Evolutionary conservation across 2,113 vertebrate genomes (phyloP).

Genomic region (Rhinoptilus africanus): DNA sequence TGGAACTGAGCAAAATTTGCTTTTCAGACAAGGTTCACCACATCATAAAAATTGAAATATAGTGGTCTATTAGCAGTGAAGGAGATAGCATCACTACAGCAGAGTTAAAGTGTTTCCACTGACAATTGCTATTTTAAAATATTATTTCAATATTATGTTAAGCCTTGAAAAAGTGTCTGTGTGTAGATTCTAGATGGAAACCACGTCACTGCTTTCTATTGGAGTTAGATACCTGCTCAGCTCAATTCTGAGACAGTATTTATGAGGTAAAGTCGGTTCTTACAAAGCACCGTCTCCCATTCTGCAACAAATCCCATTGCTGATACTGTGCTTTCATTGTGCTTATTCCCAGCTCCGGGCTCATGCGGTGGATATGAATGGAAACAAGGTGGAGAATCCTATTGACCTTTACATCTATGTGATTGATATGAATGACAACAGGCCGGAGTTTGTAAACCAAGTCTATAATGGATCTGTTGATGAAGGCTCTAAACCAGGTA

Average conservation of each 20-base stretch:
- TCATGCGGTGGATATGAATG: conserved; percentile 97
- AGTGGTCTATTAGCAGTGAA: neutral
- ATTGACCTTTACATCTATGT: conserved; percentile 98
- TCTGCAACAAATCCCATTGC: neutral
- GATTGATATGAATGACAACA: conserved; percentile 99
- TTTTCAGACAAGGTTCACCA: neutral
- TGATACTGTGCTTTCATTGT: conserved; percentile 30
- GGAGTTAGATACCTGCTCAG: neutral
- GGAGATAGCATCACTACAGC: neutral
- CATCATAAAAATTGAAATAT: neutral
- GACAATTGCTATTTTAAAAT: neutral
- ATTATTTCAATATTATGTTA: neutral
- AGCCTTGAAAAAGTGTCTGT: neutral
- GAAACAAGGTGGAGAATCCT: conserved; percentile 97
- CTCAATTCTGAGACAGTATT: conserved; percentile 1
- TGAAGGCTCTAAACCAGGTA: conserved; percentile 96
- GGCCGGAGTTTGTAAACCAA: conserved; percentile 93
- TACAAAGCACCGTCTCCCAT: neutral
- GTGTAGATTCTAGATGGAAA: neutral
- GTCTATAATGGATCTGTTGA: conserved; percentile 96
- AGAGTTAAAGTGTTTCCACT: neutral
- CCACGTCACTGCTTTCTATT: neutral
- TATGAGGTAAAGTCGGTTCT: neutral
- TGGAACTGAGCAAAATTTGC: neutral
- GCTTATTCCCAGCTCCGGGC: conserved; percentile 83